These are phyloP conservation scores for Drosophila malerkotliana DNA, from an alignment of 1,140 invertebrate genomes.

Conservation along the genomic window DNA sequence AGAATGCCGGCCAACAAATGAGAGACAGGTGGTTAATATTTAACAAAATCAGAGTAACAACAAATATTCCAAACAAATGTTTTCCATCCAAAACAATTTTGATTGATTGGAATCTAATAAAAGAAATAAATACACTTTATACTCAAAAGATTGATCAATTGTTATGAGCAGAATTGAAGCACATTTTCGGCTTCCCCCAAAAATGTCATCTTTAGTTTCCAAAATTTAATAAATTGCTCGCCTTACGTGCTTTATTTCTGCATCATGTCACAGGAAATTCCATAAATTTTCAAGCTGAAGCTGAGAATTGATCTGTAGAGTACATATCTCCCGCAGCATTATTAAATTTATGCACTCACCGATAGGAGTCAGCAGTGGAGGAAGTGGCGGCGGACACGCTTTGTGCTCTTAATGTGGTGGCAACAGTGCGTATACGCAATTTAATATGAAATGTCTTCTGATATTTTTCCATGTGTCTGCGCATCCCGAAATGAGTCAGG, in stretches of 20 bases:
- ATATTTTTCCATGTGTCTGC: not conserved
- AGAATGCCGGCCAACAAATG: not conserved
- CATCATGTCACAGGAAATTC: conserved; percentile 30
- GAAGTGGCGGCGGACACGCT: conserved; percentile 24
- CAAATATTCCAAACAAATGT: conserved; percentile 23
- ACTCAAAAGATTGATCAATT: not conserved
- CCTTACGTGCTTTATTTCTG: conserved; percentile 1
- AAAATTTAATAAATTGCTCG: not conserved
- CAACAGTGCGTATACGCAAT: conserved; percentile 75
- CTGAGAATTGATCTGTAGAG: conserved; percentile 51
- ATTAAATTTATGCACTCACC: conserved; percentile 78
- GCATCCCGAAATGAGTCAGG: conserved; percentile 44
- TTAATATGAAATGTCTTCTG: conserved; percentile 57
- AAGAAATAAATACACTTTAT: not conserved
- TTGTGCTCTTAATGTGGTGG: conserved; percentile 27
- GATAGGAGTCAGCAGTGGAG: conserved; percentile 54
- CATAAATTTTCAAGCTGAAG: conserved; percentile 58
- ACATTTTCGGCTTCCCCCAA: not conserved
- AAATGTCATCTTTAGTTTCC: conserved; percentile 1
- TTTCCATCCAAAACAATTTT: not conserved
- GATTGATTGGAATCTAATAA: not conserved
- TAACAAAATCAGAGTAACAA: conserved; percentile 43
- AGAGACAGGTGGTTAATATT: conserved; percentile 22
- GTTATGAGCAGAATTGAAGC: not conserved
- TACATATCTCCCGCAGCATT: conserved; percentile 42